Evolutionary conservation across 2,797 vertebrate species (phyloP), one percentile per base, ranked within the genome.

Genomic region (Sorex maritimensis): DNA sequence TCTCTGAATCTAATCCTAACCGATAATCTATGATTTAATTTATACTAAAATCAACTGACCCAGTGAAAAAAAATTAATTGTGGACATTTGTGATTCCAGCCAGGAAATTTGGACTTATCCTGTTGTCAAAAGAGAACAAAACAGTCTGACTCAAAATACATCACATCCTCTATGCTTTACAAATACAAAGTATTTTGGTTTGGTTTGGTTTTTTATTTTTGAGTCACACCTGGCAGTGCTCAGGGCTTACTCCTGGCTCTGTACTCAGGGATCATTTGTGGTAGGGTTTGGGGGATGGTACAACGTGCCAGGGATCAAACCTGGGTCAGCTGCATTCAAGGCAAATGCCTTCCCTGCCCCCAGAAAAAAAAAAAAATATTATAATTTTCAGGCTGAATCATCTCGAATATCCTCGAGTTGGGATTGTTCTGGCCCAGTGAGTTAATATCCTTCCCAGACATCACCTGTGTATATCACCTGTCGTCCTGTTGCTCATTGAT

Each of bases 381-480:
- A 87, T 90, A 14, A 88, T 77, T 87, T 90, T 80, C 82, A 73
- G n/a, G 23, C 52, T 46, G 9, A 87, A 67, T 85, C 55, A 65
- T 75, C 73, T 83, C 73, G n/a, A 69, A 21, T 71, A 34, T n/a
- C n/a, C n/a, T n/a, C n/a, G 19, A 63, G 44, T 11, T 86, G 69
- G 63, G 28, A 55, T 23, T 28, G 13, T 24, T 91, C 19, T 21
- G 28, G 69, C 73, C 68, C 63, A 78, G 28, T 38, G 52, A 88
- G 28, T 72, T 90, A 94, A 87, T 68, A 61, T 67, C 85, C 74
- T 44, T 44, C 41, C 7, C 41, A 44, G 41, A 44, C 7, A 44
- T 5, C 41, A 34, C 34, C 34, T 34, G 34, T 34, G 34, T 78
- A 84, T 84, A 81, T 49, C 46, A 49, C 34, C 46, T 49, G 46